Percentiles rank a stretch among this genome's conserved stretches.
phyloP scores from a whole-genome alignment of 1,140 invertebrate genomes.

The Conus betulinus region DNA sequence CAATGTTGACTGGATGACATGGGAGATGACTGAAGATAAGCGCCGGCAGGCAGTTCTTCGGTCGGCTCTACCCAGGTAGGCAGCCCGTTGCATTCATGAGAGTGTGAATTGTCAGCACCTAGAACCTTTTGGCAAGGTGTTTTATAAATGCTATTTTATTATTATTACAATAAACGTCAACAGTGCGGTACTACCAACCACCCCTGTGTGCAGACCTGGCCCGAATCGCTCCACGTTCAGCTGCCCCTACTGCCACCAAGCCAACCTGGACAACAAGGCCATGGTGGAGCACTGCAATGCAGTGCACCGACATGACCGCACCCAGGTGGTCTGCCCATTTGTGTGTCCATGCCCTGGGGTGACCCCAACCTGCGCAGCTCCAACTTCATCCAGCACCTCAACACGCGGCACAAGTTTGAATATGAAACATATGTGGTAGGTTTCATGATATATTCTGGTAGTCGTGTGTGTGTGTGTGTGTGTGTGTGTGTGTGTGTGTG shows the following conservation, averaged over 20 bases:
- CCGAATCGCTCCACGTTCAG: constrained; percentile 62
- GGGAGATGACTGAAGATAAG: too few relatives aligned
- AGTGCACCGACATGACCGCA: constrained; percentile 48
- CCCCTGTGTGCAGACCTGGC: constrained; percentile 33
- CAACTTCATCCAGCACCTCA: constrained; percentile 70
- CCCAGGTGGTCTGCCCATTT: constrained; percentile 69
- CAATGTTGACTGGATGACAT: too few relatives aligned
- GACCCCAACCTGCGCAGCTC: constrained; percentile 61
- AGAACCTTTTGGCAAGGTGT: too few relatives aligned
- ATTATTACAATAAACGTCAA: too few relatives aligned
- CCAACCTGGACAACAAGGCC: constrained; percentile 46
- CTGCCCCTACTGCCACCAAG: constrained; percentile 60
- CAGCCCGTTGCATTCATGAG: too few relatives aligned
- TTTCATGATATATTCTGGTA: constrained; percentile 4
- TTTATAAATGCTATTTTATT: too few relatives aligned
- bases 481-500: not conserved
- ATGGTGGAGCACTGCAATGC: constrained; percentile 66
- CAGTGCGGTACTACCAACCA: too few relatives aligned
- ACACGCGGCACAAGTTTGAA: constrained; percentile 72
- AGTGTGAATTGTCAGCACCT: too few relatives aligned
- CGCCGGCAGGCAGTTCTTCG: too few relatives aligned
- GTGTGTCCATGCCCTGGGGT: constrained; percentile 74
- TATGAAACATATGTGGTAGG: constrained; percentile 74
- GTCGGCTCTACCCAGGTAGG: too few relatives aligned
- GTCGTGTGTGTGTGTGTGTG: not conserved